Evolutionary conservation across 2,888 invertebrate genomes (phyloP), one percentile per base, ranked within the genome.

Genomic region (Kuschelorhynchus macadamiae): DNA sequence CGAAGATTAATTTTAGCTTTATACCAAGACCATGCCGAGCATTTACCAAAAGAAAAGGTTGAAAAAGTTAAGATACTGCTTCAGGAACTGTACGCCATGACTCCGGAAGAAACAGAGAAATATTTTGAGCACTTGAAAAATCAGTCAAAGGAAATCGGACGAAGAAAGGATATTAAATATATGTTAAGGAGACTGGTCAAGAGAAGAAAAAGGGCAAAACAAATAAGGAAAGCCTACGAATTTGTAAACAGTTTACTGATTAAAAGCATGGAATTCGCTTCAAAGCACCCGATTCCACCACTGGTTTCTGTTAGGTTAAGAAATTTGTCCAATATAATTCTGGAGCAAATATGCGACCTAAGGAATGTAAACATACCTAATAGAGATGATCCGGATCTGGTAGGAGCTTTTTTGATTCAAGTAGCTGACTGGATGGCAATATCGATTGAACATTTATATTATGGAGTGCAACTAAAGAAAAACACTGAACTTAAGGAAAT

Each of bases 281-380:
- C 74, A 25, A 75, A 75, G 41, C 75, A 82, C 71, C 77, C 80
- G 1, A 77, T 82, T 8, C 87, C 88, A 52, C 86, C 87, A 77
- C 75, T 89, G 70, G 86, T 88, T 1, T 87, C 88, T 0, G 87
- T 88, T 42, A 81, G 88, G 68, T 73, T 88, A 67, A 80, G 88
- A 56, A 86, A 87, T 72, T 85, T 88, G 46, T 87, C 88, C 1
- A 87, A 88, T 71, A 86, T 87, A 2, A 85, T 89, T 14, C 76
- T 88, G 72, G 87, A 87, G 72, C 82, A 87, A 72, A 85, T 89
- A 3, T 87, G 88, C 60, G 86, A 87, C 72, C 83, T 88, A 75
- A 81, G 96, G 93, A 95, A 97, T 94, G 82, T 98, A 94, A 86
- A 92, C 90, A 85, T 97, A 92, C 88, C 97, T 93, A 65, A 65